Evolutionary conservation across 2,797 vertebrate species (phyloP).

Genomic region (Mus minutoides): DNA sequence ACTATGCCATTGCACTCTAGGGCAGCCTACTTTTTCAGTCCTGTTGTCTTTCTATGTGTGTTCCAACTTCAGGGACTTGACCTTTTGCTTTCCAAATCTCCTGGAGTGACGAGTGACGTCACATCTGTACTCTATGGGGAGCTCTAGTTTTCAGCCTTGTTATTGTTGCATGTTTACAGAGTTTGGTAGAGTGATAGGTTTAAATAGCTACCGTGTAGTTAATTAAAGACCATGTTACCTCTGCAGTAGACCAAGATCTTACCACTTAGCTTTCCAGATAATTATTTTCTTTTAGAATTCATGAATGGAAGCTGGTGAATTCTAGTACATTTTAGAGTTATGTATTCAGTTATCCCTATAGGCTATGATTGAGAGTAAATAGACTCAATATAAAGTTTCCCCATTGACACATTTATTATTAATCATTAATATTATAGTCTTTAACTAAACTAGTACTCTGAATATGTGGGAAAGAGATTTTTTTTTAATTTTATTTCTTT

Average conservation of each 20-base stretch:
- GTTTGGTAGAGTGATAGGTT: neutral
- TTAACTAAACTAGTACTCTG: conserved; percentile 44
- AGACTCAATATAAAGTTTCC: conserved; percentile 65
- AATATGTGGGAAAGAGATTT: neutral
- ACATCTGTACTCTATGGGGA: neutral
- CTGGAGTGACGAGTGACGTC: neutral
- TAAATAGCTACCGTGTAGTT: neutral
- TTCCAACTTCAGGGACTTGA: neutral
- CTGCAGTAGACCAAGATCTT: conserved; percentile 1
- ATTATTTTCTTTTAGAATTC: neutral
- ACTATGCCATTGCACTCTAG: conserved; percentile 34
- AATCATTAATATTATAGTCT: conserved; percentile 62
- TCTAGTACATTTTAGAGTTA: conserved; percentile 54
- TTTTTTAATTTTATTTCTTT: neutral
- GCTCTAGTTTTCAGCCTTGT: neutral
- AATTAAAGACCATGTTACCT: conserved; percentile 40
- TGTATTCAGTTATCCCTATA: neutral
- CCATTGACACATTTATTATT: conserved; percentile 53
- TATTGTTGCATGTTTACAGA: neutral
- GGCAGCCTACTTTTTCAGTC: neutral
- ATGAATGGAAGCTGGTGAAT: conserved; percentile 18
- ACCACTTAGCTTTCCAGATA: conserved; percentile 16
- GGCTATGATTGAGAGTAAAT: conserved; percentile 54
- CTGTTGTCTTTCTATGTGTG: neutral
- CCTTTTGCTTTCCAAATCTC: neutral